Base-by-base conservation (phyloP, 2,797 vertebrate genomes). In the Allobates femoralis region DNA sequence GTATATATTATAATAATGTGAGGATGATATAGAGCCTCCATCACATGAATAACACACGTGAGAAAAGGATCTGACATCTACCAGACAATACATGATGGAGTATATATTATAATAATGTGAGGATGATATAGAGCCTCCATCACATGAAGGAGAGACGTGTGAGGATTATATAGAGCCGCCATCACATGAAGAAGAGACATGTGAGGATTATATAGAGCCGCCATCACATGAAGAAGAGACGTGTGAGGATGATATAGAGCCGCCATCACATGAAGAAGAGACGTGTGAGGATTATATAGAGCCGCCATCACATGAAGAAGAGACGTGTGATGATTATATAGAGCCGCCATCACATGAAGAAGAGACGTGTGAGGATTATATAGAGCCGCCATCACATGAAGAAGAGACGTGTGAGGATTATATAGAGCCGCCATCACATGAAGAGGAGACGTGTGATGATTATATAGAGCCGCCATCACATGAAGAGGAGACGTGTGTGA, bases 181-280 rank as follows among this genome's bases (percentile, higher is more conserved):
- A 8, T 32, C 64, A 34, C 16, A 67, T 67, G 66, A 62, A 46
- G 37, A 62, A 28, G 58, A 62, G 6, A 46, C 3, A 5, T 46
- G 41, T 60, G 23, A 60, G 23, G 56, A 60, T n/a, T 60, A 60
- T 60, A 67, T 34, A 67, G 30, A 21, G 30, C 64, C 19, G 64
- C 18, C 16, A 12, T 34, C 32, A 69, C 32, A 69, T 69, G 67
- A 69, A 46, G 41, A 46, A 7, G 41, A 46, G 41, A 7, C 1
- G 56, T 60, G 30, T n/a, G 37, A 46, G 69, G 69, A n/a, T 73
- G 23, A 73, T 73, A 73, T 46, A 73, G 21, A 73, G 69, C 69
- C 41, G 21, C n/a, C 19, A 12, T 41, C 37, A n/a, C 69, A 73
- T 73, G 69, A 66, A 18, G 14, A 66, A 30, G 28, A 66, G 58